These are phyloP conservation scores for Zele albiditarsus DNA, from an alignment of 2,888 invertebrate species.

Conservation along the genomic window DNA sequence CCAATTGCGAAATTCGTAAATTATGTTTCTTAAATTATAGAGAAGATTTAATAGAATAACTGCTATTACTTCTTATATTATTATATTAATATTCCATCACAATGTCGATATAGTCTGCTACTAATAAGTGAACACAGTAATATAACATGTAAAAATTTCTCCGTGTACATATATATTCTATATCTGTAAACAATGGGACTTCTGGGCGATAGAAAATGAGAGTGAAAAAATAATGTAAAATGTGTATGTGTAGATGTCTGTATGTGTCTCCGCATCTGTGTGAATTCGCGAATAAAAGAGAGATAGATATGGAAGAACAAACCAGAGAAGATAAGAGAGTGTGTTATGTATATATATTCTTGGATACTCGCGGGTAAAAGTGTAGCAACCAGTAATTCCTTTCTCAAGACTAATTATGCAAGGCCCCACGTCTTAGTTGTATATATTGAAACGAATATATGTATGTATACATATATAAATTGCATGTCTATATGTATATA, in stretches of 20 bases:
- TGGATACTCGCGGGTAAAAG: conserved; percentile 34
- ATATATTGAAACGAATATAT: conserved; percentile 21
- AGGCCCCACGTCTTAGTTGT: conserved; percentile 39
- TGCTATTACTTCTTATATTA: too few species aligned
- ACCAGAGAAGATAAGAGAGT: conserved; percentile 27
- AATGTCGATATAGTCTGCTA: too few species aligned
- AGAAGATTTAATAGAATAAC: too few species aligned
- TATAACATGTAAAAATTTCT: too few species aligned
- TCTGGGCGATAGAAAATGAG: conserved; percentile 43
- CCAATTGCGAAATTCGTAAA: too few species aligned
- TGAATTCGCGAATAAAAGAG: conserved; percentile 3
- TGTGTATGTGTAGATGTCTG: neutral
- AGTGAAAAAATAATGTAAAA: conserved; percentile 28
- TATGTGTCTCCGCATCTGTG: neutral
- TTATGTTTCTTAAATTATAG: too few species aligned
- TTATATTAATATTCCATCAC: too few species aligned
- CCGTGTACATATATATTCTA: neutral
- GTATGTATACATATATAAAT: neutral
- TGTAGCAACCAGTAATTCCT: conserved; percentile 51
- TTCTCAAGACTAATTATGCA: conserved; percentile 51
- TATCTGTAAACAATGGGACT: neutral
- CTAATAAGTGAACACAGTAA: too few species aligned
- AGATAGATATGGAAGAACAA: conserved; percentile 23
- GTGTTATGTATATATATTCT: conserved; percentile 6
- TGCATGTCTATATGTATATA: neutral